Evolutionary conservation across 2,888 invertebrate species (phyloP).

Genomic region (Serrognathus titanus): DNA sequence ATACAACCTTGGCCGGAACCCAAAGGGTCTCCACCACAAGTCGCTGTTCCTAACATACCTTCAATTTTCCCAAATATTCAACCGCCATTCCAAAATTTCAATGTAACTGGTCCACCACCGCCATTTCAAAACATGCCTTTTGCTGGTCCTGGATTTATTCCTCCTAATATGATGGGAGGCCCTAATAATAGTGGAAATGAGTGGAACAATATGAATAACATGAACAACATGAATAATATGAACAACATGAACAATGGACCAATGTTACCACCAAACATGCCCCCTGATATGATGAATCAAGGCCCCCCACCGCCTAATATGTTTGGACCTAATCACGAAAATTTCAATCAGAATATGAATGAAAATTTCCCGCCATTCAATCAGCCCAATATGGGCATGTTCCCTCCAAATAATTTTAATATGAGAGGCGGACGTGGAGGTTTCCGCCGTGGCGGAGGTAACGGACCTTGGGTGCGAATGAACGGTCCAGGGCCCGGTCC

Average conservation of each 20-base stretch:
- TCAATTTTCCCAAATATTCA: conserved; percentile 31
- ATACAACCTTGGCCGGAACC: conserved; percentile 82
- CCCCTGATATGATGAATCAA: conserved; percentile 47
- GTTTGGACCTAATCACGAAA: conserved; percentile 45
- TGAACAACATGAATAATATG: conserved; percentile 20
- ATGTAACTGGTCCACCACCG: conserved; percentile 36
- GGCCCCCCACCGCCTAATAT: conserved; percentile 42
- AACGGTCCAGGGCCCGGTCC: conserved; percentile 31
- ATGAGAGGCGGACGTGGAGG: conserved; percentile 36
- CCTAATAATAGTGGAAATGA: conserved; percentile 12
- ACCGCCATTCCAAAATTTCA: conserved; percentile 44
- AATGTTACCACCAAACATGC: conserved; percentile 45
- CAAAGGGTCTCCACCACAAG: conserved; percentile 60
- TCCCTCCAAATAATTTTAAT: conserved; percentile 46
- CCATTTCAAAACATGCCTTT: conserved; percentile 49
- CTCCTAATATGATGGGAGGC: conserved; percentile 21
- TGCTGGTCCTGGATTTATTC: conserved; percentile 21
- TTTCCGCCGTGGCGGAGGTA: conserved; percentile 47
- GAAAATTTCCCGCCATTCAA: conserved; percentile 50
- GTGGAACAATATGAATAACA: conserved; percentile 25
- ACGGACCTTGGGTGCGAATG: conserved; percentile 55
- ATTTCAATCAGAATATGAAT: conserved; percentile 46
- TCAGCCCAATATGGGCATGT: conserved; percentile 48
- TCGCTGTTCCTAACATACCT: conserved; percentile 35
- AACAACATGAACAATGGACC: conserved; percentile 11